Conservation (phyloP, 2,888 invertebrate genomes). For the Tubulanus polymorphus region DNA sequence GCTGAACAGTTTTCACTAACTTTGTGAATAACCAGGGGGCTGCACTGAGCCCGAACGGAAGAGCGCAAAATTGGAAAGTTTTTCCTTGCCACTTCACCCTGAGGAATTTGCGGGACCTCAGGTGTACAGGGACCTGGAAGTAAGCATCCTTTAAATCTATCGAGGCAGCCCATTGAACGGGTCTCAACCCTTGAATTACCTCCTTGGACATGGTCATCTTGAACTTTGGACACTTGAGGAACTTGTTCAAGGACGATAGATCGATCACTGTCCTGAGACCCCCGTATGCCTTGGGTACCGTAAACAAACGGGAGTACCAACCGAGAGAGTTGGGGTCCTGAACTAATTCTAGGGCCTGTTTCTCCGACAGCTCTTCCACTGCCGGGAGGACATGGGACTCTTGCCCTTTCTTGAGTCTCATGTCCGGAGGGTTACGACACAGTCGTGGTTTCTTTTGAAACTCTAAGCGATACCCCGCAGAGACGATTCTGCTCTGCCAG, state of each 20-base stretch:
- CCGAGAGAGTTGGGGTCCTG: too few relatives aligned
- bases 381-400: too few relatives aligned
- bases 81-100: conserved; percentile 6
- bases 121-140: background rate
- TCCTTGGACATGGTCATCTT: conserved; percentile 17
- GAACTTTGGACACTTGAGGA: conserved; percentile 17
- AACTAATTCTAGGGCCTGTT: background rate
- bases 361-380: too few relatives aligned
- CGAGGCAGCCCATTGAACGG: background rate
- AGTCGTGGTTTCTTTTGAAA: too few relatives aligned
- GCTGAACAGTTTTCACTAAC: conserved; percentile 15
- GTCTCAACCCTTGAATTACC: conserved; percentile 12
- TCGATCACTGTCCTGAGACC: conserved; percentile 17
- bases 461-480: too few relatives aligned
- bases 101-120: conserved; percentile 10
- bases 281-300: conserved; percentile 12
- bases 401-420: too few relatives aligned
- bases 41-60: conserved; percentile 11
- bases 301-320: conserved; percentile 7
- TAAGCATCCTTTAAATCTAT: background rate
- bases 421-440: too few relatives aligned
- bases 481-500: too few relatives aligned
- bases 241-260: conserved; percentile 18
- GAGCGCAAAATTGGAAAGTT: conserved; percentile 7
- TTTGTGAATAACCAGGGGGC: conserved; percentile 16